phyloP scores from a whole-genome alignment of 2,797 vertebrate genomes.

The Micrastur ruficollis region DNA sequence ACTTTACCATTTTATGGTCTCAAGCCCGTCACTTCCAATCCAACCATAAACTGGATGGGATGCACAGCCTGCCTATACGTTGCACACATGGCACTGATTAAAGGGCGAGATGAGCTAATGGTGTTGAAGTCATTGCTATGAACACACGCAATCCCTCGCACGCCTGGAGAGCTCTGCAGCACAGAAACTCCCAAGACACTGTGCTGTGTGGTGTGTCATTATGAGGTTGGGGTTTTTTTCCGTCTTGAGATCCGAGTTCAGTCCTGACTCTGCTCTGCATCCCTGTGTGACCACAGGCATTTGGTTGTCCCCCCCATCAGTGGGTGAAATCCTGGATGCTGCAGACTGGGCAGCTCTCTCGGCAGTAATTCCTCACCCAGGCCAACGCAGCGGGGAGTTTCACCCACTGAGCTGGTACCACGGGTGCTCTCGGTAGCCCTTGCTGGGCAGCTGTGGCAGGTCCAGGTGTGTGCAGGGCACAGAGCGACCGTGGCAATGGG shows the following conservation, averaged over 20 bases:
- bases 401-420: neutral
- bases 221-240: neutral
- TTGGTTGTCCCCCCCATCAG: neutral
- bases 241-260: neutral
- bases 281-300: neutral
- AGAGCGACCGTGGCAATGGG: neutral
- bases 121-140: neutral
- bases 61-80: neutral
- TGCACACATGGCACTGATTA: neutral
- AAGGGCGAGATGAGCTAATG: neutral
- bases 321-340: neutral
- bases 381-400: neutral
- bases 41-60: neutral
- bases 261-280: neutral
- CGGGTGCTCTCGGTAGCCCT: neutral
- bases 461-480: neutral
- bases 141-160: neutral
- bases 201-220: no score
- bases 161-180: neutral
- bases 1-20: neutral
- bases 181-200: no score
- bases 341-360: neutral
- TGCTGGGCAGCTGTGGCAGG: neutral
- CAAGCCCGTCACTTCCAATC: neutral
- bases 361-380: neutral